These are phyloP conservation scores for Mareca strepera DNA, from an alignment of 2,797 vertebrate species.

Conservation along the genomic window DNA sequence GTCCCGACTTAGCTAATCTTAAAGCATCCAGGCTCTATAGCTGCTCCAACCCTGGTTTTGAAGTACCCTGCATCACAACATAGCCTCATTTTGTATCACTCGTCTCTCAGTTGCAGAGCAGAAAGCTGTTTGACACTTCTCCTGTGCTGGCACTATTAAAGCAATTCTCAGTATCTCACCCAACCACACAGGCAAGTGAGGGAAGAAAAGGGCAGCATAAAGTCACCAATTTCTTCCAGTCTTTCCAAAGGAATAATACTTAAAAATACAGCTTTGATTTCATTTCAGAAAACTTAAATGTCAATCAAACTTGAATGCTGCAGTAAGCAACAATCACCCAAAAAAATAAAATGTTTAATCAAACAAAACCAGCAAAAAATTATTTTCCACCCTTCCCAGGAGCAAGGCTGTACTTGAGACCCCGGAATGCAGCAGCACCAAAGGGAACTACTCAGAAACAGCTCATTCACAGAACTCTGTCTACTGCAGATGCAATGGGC, in stretches of 20 bases:
- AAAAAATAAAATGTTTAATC: background rate
- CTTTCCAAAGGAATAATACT: background rate
- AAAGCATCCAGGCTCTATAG: background rate
- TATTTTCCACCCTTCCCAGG: background rate
- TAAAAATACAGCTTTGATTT: background rate
- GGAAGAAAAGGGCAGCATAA: background rate
- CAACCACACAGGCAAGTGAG: background rate
- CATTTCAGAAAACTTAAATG: accelerated
- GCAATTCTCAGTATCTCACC: background rate
- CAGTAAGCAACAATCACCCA: background rate
- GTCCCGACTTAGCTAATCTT: background rate
- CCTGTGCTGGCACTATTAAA: background rate
- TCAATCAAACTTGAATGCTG: background rate
- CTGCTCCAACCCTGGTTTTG: background rate
- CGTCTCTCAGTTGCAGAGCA: background rate
- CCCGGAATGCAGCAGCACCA: background rate
- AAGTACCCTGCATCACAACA: background rate
- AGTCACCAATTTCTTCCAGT: background rate
- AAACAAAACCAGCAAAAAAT: background rate
- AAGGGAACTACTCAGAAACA: background rate
- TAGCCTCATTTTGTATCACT: background rate
- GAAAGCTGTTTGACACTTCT: background rate
- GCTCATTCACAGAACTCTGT: accelerated
- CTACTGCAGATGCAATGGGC: background rate
- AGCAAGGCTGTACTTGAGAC: background rate